Base-by-base conservation (phyloP, 2,113 vertebrate genomes). In the Pteropus alecto region DNA sequence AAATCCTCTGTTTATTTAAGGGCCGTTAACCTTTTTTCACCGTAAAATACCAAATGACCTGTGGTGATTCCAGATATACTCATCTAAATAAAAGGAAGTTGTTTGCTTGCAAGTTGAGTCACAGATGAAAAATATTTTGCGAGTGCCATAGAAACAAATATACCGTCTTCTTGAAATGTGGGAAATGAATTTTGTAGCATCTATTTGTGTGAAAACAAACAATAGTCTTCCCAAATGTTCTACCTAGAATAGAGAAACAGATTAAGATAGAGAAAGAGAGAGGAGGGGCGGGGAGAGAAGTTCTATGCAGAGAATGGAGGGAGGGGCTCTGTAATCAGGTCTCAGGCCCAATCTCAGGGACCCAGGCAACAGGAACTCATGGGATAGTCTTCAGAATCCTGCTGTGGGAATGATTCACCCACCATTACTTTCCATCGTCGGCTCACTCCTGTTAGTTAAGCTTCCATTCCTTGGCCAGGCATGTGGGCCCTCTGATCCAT, bases 51-150 rank as follows among this genome's bases (percentile, higher is more conserved):
- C 70, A 82, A 95, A 58, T 2, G 70, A 90, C 63, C 71, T 95
- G 24, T 46, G 13, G 35, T 96, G 96, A 91, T 68, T 79, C 60
- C 46, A 92, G 97, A 94, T 67, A 89, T 11, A 91, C 30, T 94
- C 93, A 89, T 82, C 83, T 87, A 68, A 95, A 84, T 90, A 81
- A 97, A 95, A 93, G 96, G 96, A 98, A 97, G 65, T 48, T 41
- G 81, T 87, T 95, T 82, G 93, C 82, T 89, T 96, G 82, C 79
- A 82, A 79, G 89, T 61, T 92, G 85, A 96, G 68, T 97, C 96
- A 98, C 96, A 94, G 26, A 77, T 84, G 91, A 92, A 92, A 96
- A 98, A 97, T 98, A 98, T 98, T 98, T 98, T 21, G 85, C 38
- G 60, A 77, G 12, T 79, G 35, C 70, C 97, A 96, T 98, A 96